phyloP scores from a whole-genome alignment of 2,113 vertebrate genomes.

The Brachionichthys hirsutus region DNA sequence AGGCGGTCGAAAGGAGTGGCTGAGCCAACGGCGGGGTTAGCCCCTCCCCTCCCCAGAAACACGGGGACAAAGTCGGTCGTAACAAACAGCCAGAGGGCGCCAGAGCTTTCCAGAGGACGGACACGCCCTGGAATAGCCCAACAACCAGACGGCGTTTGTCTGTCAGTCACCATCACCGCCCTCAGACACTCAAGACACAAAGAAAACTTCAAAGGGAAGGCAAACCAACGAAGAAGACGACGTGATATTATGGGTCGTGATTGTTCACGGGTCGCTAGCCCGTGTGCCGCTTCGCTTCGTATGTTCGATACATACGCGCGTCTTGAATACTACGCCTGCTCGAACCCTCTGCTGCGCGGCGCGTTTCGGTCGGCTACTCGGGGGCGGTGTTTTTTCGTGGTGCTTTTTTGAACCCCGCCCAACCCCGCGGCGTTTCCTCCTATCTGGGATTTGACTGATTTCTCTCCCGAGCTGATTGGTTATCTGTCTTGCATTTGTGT shows the following conservation, averaged over 20 bases:
- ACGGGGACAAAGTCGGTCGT: too few relatives aligned
- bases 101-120: conserved; percentile 4
- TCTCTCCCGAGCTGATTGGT: conserved; percentile 75
- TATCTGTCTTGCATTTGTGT: conserved; percentile 72
- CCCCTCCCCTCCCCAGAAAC: too few relatives aligned
- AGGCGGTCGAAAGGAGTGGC: neutral
- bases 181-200: conserved; percentile 67
- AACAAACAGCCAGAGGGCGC: too few relatives aligned
- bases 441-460: conserved; percentile 67
- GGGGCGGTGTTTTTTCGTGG: conserved; percentile 56
- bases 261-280: conserved; percentile 73
- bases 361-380: conserved; percentile 63
- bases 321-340: too few relatives aligned
- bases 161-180: conserved; percentile 57
- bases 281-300: too few relatives aligned
- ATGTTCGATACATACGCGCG: too few relatives aligned
- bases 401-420: conserved; percentile 70
- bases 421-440: conserved; percentile 61
- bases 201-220: conserved; percentile 55
- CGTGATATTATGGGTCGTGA: conserved; percentile 49
- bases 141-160: neutral
- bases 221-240: conserved; percentile 53
- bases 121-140: neutral
- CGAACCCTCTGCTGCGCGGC: too few relatives aligned
- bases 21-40: too few relatives aligned